A percentile compares a stretch with the other conserved stretches of the same genome.
These are phyloP conservation scores for Sialia sialis DNA, from an alignment of 2,113 vertebrate genomes.

Conservation along the genomic window DNA sequence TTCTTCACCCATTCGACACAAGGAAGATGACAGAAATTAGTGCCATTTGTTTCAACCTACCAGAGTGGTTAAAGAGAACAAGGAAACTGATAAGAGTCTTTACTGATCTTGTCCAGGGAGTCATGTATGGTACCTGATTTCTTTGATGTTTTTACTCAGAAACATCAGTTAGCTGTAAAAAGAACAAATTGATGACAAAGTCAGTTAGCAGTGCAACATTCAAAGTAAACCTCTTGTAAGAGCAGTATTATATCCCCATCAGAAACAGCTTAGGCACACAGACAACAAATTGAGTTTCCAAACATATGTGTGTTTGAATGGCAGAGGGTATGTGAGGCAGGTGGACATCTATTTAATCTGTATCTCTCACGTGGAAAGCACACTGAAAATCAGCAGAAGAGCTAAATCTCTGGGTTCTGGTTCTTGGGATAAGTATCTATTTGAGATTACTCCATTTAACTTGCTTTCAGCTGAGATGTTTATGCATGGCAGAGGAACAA, in stretches of 20 bases:
- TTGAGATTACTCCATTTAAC: background rate
- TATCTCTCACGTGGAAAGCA: background rate
- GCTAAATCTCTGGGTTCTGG: background rate
- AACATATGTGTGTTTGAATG: background rate
- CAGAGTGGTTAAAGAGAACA: background rate
- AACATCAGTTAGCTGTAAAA: background rate
- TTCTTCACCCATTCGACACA: background rate
- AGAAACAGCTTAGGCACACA: background rate
- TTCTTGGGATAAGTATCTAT: background rate
- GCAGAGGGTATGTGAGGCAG: background rate
- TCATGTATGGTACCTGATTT: background rate
- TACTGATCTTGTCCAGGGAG: background rate
- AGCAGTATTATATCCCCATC: background rate
- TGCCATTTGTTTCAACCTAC: background rate
- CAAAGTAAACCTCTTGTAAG: background rate
- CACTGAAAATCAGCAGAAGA: background rate
- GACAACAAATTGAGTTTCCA: background rate
- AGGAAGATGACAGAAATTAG: background rate
- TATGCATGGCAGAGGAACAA: background rate
- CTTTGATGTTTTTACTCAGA: background rate
- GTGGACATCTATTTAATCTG: background rate
- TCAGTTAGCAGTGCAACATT: background rate
- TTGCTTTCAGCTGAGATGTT: background rate
- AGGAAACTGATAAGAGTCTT: background rate
- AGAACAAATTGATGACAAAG: background rate